Evolutionary conservation across 2,888 invertebrate genomes (phyloP).

Genomic region (Chalcis sispes): DNA sequence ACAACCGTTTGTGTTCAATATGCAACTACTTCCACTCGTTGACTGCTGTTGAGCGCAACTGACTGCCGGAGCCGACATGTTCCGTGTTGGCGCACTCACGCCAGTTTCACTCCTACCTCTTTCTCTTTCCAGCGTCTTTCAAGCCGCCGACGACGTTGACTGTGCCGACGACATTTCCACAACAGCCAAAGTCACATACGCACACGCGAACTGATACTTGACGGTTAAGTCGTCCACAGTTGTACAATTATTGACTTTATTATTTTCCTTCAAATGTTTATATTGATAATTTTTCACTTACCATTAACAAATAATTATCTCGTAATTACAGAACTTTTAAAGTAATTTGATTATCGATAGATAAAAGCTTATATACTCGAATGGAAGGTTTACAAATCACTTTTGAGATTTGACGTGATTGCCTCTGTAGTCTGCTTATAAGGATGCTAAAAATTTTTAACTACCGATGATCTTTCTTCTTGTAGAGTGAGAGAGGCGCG

Average conservation of each 20-base stretch:
- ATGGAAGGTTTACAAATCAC: too few species aligned
- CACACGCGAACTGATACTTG: slow-evolving; percentile 17
- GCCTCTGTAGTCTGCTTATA: too few species aligned
- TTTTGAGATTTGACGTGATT: too few species aligned
- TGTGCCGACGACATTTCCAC: slow-evolving; percentile 64
- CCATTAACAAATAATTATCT: too few species aligned
- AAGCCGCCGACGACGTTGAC: slow-evolving; percentile 15
- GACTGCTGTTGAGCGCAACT: slow-evolving; percentile 66
- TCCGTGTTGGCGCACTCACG: neutral
- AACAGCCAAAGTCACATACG: slow-evolving; percentile 65
- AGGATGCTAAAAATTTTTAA: too few species aligned
- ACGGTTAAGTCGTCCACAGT: neutral
- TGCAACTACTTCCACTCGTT: slow-evolving; percentile 51
- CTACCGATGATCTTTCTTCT: too few species aligned
- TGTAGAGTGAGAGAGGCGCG: too few species aligned
- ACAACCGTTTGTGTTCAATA: slow-evolving; percentile 70
- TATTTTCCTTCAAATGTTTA: neutral
- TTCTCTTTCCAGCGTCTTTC: slow-evolving; percentile 23
- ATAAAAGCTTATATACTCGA: too few species aligned
- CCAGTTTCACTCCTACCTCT: slow-evolving; percentile 15
- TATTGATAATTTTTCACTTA: too few species aligned
- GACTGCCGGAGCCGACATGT: slow-evolving; percentile 68
- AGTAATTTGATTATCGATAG: too few species aligned
- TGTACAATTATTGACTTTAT: slow-evolving; percentile 16
- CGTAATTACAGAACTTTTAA: too few species aligned